Evolutionary conservation across 1,140 invertebrate genomes (phyloP).

Genomic region (Bombus confusus): DNA sequence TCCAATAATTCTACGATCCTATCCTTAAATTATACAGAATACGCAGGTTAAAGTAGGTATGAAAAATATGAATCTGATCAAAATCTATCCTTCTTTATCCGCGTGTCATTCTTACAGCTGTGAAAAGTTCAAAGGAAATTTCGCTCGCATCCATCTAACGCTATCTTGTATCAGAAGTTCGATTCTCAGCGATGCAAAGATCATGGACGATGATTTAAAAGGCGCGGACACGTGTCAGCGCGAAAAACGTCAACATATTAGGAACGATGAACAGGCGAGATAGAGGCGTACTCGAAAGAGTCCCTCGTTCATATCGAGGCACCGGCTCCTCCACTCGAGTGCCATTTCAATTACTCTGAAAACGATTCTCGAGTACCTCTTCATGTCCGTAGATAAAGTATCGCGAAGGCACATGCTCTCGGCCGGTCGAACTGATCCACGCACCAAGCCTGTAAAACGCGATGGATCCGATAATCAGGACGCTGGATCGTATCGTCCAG

Average conservation of each 20-base stretch:
- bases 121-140: neutral
- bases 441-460: slow-evolving; percentile 47
- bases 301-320: slow-evolving; percentile 57
- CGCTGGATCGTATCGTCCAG: slow-evolving; percentile 25
- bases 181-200: neutral
- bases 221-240: slow-evolving; percentile 33
- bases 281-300: slow-evolving; percentile 37
- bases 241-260: slow-evolving; percentile 48
- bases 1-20: too few relatives aligned
- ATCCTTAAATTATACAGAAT: too few relatives aligned
- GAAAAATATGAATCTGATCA: too few relatives aligned
- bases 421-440: slow-evolving; percentile 28
- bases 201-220: neutral
- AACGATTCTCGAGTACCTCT: slow-evolving; percentile 66
- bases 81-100: too few relatives aligned
- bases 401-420: slow-evolving; percentile 60
- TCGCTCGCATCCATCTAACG: neutral
- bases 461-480: slow-evolving; percentile 51
- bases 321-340: slow-evolving; percentile 55
- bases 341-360: slow-evolving; percentile 67
- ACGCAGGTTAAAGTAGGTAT: too few relatives aligned
- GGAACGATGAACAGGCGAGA: slow-evolving; percentile 14
- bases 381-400: slow-evolving; percentile 64
- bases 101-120: too few relatives aligned
- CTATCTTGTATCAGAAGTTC: neutral